A percentile compares a stretch with the other conserved stretches of the same genome.
Evolutionary conservation across 2,797 vertebrate genomes (phyloP).

Genomic region (Aphelocoma californica): DNA sequence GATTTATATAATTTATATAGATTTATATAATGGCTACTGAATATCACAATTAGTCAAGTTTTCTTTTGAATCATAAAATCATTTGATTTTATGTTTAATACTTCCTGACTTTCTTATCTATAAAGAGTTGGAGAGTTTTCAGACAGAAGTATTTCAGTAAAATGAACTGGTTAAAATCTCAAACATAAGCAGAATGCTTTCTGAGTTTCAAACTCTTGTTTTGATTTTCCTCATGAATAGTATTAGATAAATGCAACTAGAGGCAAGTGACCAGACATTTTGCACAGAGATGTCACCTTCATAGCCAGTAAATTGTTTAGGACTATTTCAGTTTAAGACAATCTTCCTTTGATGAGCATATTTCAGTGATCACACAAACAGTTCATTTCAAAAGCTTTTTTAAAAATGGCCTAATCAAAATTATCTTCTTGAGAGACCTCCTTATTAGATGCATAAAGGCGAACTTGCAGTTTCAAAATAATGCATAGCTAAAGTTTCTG

Average conservation of each 20-base stretch:
- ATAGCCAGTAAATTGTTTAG: not conserved
- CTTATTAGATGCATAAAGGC: not conserved
- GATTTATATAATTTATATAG: too few species aligned
- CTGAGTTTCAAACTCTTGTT: not conserved
- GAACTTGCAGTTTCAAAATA: not conserved
- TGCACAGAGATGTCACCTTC: not conserved
- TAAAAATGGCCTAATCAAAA: not conserved
- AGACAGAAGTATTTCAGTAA: not conserved
- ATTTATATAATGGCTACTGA: not conserved
- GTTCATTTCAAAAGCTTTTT: not conserved
- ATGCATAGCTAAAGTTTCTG: not conserved
- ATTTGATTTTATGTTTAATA: not conserved
- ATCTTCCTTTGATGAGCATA: not conserved
- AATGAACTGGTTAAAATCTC: not conserved
- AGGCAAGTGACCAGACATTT: not conserved
- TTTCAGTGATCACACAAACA: not conserved
- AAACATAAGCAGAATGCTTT: not conserved
- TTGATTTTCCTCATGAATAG: not conserved
- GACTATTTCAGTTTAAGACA: not conserved
- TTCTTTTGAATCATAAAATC: not conserved
- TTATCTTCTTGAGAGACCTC: not conserved
- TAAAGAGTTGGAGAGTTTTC: not conserved
- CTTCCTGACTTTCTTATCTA: not conserved
- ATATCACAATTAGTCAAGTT: not conserved
- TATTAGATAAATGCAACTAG: not conserved